Conservation (phyloP, 2,797 vertebrate species). For the Rhodeus uyekii region DNA sequence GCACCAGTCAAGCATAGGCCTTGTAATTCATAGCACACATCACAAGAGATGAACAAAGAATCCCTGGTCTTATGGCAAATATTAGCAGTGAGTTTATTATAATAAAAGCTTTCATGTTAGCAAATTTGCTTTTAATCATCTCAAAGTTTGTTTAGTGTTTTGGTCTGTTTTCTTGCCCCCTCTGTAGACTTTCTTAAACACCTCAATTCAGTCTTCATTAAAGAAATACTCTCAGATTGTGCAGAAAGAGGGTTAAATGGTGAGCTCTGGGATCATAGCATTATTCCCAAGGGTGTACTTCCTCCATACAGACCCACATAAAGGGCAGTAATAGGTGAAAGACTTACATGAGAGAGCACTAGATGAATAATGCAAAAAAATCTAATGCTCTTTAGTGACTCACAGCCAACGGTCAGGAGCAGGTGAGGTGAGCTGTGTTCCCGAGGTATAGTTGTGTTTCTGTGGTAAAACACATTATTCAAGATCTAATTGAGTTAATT, state of each 20-base stretch:
- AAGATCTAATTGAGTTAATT: background rate
- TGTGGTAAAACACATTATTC: background rate
- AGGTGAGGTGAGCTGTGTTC: background rate
- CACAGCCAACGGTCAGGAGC: background rate
- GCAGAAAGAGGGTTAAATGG: conserved; percentile 20
- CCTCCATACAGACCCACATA: background rate
- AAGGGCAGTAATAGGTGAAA: conserved; percentile 36
- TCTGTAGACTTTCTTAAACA: background rate
- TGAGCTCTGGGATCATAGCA: background rate
- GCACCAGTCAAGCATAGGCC: conserved; percentile 9
- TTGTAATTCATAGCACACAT: conserved; percentile 10
- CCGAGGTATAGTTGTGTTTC: background rate
- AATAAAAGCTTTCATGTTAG: background rate
- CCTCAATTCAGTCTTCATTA: background rate
- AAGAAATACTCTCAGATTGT: background rate
- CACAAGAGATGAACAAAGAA: conserved; percentile 1
- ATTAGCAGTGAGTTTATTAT: background rate
- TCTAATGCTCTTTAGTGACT: conserved; percentile 16
- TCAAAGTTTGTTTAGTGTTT: background rate
- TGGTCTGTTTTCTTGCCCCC: background rate
- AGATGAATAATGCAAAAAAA: conserved; percentile 45
- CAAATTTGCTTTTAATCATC: conserved; percentile 17
- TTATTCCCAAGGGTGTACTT: conserved; percentile 9
- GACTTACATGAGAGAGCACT: background rate
- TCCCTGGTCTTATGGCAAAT: background rate